Percentiles rank a stretch among this genome's conserved stretches.
These are phyloP conservation scores for Polylopha cassiicola DNA, from an alignment of 2,888 invertebrate genomes.

Conservation along the genomic window DNA sequence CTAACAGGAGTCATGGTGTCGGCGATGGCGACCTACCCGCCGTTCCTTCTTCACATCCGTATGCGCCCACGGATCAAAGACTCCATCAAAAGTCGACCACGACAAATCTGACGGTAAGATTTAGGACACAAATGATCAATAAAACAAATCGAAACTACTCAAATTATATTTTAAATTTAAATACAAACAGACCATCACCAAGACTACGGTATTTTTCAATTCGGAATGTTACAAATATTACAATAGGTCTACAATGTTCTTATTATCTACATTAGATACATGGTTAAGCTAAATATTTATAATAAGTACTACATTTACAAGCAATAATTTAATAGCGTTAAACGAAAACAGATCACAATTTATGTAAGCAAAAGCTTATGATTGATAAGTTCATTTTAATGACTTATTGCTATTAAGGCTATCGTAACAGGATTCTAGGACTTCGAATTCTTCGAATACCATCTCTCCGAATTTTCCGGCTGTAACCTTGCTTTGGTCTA, in stretches of 20 bases:
- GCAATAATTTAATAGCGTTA: constrained; percentile 70
- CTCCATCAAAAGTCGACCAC: constrained; percentile 59
- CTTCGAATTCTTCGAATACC: constrained; percentile 90
- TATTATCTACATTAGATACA: constrained; percentile 44
- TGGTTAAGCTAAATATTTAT: constrained; percentile 38
- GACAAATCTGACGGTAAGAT: constrained; percentile 69
- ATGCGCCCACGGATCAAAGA: constrained; percentile 63
- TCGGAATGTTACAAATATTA: constrained; percentile 34
- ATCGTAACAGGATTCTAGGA: constrained; percentile 79
- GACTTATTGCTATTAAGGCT: constrained; percentile 78
- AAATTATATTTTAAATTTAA: constrained; percentile 52
- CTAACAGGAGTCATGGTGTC: constrained; percentile 81
- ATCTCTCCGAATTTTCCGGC: constrained; percentile 86
- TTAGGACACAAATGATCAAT: constrained; percentile 8
- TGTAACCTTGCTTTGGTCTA: constrained; percentile 73
- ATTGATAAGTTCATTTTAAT: constrained; percentile 46
- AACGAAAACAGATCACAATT: constrained; percentile 70
- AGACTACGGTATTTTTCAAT: constrained; percentile 50
- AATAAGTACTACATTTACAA: constrained; percentile 52
- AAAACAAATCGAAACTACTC: constrained; percentile 32
- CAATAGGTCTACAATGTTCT: constrained; percentile 23
- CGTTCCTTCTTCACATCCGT: constrained; percentile 64
- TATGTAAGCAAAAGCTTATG: constrained; percentile 54
- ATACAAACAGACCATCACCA: constrained; percentile 67
- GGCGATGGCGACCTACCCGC: constrained; percentile 75